phyloP scores from a whole-genome alignment of 2,888 invertebrate species.

The Falcaria lacertinaria region DNA sequence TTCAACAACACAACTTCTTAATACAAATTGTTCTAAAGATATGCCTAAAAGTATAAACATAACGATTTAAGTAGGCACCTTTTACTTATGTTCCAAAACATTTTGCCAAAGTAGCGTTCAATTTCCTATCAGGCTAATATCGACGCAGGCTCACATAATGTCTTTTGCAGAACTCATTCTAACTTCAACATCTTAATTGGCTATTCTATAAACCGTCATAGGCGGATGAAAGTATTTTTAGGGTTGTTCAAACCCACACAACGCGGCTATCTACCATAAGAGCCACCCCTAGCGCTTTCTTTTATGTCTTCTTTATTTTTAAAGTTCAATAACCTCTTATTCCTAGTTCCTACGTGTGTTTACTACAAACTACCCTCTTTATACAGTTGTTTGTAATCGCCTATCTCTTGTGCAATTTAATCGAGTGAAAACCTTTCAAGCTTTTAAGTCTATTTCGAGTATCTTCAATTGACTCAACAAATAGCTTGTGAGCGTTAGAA shows the following conservation, averaged over 20 bases:
- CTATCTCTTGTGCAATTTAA: not conserved
- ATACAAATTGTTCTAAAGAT: too few relatives aligned
- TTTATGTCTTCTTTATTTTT: not conserved
- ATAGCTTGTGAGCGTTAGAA: not conserved
- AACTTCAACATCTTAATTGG: slow-evolving; percentile 15
- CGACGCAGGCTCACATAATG: slow-evolving; percentile 4
- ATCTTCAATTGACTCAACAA: not conserved
- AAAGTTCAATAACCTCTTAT: not conserved
- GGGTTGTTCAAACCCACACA: slow-evolving; percentile 6
- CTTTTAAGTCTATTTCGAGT: not conserved
- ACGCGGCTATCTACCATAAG: not conserved
- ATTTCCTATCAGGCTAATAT: slow-evolving; percentile 9
- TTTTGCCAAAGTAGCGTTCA: slow-evolving; percentile 2
- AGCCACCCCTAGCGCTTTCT: not conserved
- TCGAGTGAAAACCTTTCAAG: not conserved
- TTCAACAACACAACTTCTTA: too few relatives aligned
- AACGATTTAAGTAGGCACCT: too few relatives aligned
- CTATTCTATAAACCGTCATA: slow-evolving; percentile 10
- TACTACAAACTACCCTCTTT: not conserved
- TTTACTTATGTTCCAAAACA: not conserved
- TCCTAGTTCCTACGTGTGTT: not conserved
- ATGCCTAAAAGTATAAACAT: too few relatives aligned
- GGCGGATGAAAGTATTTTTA: slow-evolving; percentile 8
- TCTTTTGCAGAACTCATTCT: slow-evolving; percentile 6
- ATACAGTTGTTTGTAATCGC: not conserved